These are phyloP conservation scores for Molanna angustata DNA, from an alignment of 2,888 invertebrate genomes.

Conservation along the genomic window DNA sequence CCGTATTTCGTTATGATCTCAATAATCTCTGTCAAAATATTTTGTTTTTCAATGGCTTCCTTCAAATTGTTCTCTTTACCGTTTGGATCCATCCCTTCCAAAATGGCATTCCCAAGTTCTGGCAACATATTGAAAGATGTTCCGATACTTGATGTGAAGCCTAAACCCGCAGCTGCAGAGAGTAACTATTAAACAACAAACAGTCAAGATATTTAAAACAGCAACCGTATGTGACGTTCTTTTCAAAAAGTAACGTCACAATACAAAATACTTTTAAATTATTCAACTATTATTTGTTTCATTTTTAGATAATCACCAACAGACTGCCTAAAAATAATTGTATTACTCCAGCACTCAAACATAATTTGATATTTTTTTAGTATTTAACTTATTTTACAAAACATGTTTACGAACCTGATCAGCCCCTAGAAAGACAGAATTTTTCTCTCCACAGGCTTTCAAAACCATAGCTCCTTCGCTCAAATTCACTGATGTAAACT, in stretches of 20 bases:
- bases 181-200: too few relatives aligned
- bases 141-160: conserved; percentile 70
- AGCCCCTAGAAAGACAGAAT: conserved; percentile 63
- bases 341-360: too few relatives aligned
- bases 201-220: too few relatives aligned
- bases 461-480: conserved; percentile 64
- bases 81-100: conserved; percentile 45
- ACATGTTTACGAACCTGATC: conserved; percentile 71
- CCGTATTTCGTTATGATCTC: conserved; percentile 55
- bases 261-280: too few relatives aligned
- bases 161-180: conserved; percentile 45
- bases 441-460: conserved; percentile 50
- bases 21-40: conserved; percentile 50
- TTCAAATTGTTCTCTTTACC: conserved; percentile 1
- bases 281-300: too few relatives aligned
- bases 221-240: too few relatives aligned
- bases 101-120: conserved; percentile 54
- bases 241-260: too few relatives aligned
- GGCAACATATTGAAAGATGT: conserved; percentile 69
- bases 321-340: too few relatives aligned
- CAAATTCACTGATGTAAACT: conserved; percentile 73
- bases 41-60: conserved; percentile 47
- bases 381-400: too few relatives aligned
- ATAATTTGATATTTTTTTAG: too few relatives aligned
- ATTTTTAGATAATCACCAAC: too few relatives aligned